These are phyloP conservation scores for Apostichopus californicus DNA, from an alignment of 35 echinoderm and acorn worm species.

Conservation along the genomic window DNA sequence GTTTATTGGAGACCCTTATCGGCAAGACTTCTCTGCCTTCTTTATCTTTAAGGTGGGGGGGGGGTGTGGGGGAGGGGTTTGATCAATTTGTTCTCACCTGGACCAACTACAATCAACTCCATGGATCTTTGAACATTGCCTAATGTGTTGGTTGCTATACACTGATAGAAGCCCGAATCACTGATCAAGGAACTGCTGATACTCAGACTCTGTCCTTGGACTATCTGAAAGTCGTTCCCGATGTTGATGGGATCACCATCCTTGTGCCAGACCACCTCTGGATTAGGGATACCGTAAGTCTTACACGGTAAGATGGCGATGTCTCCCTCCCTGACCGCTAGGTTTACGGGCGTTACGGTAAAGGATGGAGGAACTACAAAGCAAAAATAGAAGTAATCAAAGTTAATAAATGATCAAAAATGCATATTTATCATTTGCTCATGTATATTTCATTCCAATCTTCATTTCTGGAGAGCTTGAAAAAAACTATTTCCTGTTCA, in stretches of 20 bases:
- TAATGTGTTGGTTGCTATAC: slow-evolving; percentile 2
- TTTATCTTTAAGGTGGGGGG: no score
- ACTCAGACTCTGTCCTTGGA: neutral
- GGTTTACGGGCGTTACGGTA: neutral
- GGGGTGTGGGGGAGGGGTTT: no score
- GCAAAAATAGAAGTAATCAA: neutral
- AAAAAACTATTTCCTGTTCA: no score
- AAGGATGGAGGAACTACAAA: slow-evolving; percentile 46
- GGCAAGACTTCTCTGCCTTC: no score
- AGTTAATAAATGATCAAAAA: neutral
- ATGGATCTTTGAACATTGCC: slow-evolving; percentile 18
- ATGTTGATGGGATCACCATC: neutral
- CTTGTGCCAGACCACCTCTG: neutral
- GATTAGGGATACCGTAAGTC: slow-evolving; percentile 6
- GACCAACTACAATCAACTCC: slow-evolving; percentile 5
- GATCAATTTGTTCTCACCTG: neutral
- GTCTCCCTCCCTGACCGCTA: neutral
- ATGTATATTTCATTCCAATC: no score
- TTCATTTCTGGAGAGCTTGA: no score
- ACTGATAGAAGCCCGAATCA: slow-evolving; percentile 34
- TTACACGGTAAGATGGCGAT: neutral
- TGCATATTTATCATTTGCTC: neutral
- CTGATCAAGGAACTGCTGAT: neutral
- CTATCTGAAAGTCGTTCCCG: neutral
- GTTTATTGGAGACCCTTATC: no score